Evolutionary conservation across 1,140 invertebrate species (phyloP).

Genomic region (Heliconius himera): DNA sequence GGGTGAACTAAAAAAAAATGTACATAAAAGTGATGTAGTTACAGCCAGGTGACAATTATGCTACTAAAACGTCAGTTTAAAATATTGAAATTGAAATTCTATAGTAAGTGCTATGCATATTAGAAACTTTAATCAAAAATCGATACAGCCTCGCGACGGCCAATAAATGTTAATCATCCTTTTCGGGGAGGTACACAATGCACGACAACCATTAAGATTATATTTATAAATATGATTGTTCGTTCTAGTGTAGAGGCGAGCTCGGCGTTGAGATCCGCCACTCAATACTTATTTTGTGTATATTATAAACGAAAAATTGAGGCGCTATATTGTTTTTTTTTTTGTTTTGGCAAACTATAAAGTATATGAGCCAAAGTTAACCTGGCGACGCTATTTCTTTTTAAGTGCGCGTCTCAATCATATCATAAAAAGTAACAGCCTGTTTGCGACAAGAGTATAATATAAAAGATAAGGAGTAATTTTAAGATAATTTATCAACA

Average conservation of each 20-base stretch:
- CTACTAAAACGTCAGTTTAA: background rate
- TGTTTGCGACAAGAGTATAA: background rate
- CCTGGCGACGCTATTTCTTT: background rate
- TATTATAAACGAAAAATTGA: too few relatives aligned
- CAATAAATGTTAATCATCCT: background rate
- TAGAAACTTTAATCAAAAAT: background rate
- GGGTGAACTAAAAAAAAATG: too few relatives aligned
- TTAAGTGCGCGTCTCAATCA: background rate
- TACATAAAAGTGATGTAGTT: too few relatives aligned
- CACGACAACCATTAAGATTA: background rate
- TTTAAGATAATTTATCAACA: background rate
- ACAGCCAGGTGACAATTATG: background rate
- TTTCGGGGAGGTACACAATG: background rate
- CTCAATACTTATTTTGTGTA: too few relatives aligned
- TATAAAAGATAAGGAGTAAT: background rate
- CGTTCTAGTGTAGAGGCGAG: too few relatives aligned
- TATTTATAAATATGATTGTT: too few relatives aligned
- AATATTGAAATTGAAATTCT: conserved; percentile 3
- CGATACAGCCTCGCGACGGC: background rate
- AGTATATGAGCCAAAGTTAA: background rate
- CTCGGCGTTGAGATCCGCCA: too few relatives aligned
- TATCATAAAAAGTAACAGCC: conserved; percentile 1
- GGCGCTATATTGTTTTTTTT: background rate
- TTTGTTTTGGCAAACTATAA: background rate
- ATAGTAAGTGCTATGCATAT: background rate